Evolutionary conservation across 2,888 invertebrate species (phyloP), one percentile per base, ranked within the genome.

Genomic region (Acanthacorydalis orientalis): DNA sequence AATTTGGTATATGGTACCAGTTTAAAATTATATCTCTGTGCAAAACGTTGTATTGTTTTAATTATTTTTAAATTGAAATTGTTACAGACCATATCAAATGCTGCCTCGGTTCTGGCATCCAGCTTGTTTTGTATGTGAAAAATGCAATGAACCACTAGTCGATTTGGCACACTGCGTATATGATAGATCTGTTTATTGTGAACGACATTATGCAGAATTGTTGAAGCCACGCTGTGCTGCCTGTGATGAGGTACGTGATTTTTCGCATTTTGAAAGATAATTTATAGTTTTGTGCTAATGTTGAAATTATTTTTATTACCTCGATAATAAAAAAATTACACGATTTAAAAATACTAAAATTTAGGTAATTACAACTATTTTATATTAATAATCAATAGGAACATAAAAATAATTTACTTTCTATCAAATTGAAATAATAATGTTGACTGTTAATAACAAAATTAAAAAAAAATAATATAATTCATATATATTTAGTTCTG

Each of bases 111-210:
- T 78, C 55, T 96, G 88, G 83, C 96, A 96, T 68, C 91, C 95
- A 2, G 77, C 82, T 47, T 98, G 98, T 68, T 98, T 96, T 68
- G 74, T 79, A 49, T 97, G 96, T 69, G 72, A 75, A 55, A 78
- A 80, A 49, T 96, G 96, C 69, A 78, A 83, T 57, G 91, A 97
- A 68, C 74, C 93, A 48, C 79, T 98, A 51, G 95, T 96, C 51
- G 97, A 98, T 68, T 77, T 98, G 59, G 88, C 91, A 45, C 96
- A 97, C 69, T 97, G 97, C 66, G 84, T 86, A 53, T 77, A 88
- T 63, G 89, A 91, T 57, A 87, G 87, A 55, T 75, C 80, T 53
- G 73, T 91, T 53, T 92, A 82, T 70, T 95, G 95, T 68, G 92
- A 91, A 61, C 75, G 95, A 53, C 97, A 98, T 69, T 98, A 95